phyloP scores from a whole-genome alignment of 2,888 invertebrate genomes.

The Lycocerus yunnanus region DNA sequence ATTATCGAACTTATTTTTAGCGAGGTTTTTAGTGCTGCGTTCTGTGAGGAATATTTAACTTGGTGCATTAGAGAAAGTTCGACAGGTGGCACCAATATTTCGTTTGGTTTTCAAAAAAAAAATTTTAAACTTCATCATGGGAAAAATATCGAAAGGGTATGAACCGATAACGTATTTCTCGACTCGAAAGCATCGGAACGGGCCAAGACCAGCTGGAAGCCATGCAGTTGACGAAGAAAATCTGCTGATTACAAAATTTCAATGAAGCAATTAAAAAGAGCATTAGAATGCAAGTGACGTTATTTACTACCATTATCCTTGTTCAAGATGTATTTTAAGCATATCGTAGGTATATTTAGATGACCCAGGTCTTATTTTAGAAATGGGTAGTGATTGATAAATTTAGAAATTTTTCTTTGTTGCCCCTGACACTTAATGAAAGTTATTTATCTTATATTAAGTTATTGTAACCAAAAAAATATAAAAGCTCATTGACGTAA shows the following conservation, averaged over 20 bases:
- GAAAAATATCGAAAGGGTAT: not conserved
- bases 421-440: slow-evolving; percentile 5
- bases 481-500: not conserved
- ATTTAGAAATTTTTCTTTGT: slow-evolving; percentile 10
- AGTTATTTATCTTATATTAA: slow-evolving; percentile 3
- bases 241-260: not conserved
- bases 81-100: not conserved
- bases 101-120: not conserved
- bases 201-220: not conserved
- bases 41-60: not conserved
- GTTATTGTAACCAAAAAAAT: slow-evolving; percentile 1
- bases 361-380: slow-evolving; percentile 16
- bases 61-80: not conserved
- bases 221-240: not conserved
- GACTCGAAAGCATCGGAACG: not conserved
- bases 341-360: slow-evolving; percentile 15
- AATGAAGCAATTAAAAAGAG: not conserved
- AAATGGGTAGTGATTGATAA: slow-evolving; percentile 13
- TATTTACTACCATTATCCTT: slow-evolving; percentile 14
- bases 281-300: slow-evolving; percentile 9
- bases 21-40: not conserved
- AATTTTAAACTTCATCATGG: not conserved
- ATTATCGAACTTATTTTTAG: not conserved
- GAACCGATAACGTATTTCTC: too few species aligned
- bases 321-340: slow-evolving; percentile 14